These are phyloP conservation scores for Clivina fossor DNA, from an alignment of 2,888 invertebrate species.

Conservation along the genomic window DNA sequence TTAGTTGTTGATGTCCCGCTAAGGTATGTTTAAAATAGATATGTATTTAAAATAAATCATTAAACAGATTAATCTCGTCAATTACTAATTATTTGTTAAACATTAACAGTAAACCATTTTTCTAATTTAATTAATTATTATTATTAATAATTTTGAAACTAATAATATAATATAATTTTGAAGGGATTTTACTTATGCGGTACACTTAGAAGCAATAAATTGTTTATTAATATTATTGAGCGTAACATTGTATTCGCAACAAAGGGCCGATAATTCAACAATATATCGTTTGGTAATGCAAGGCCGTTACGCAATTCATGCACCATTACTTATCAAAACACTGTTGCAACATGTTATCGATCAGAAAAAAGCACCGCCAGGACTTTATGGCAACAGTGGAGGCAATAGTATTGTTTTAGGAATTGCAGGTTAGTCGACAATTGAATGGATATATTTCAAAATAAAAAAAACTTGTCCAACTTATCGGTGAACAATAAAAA, in stretches of 20 bases:
- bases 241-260: constrained; percentile 77
- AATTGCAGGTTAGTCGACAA: constrained; percentile 60
- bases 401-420: constrained; percentile 86
- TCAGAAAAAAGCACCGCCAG: constrained; percentile 68
- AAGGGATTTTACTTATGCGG: constrained; percentile 80
- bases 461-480: too few species aligned
- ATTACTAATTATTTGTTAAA: too few species aligned
- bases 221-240: constrained; percentile 84
- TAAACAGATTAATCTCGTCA: neutral
- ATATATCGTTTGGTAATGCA: constrained; percentile 72
- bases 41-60: too few species aligned
- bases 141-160: constrained; percentile 26
- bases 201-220: constrained; percentile 87
- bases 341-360: constrained; percentile 75
- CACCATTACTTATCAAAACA: constrained; percentile 76
- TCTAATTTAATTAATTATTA: too few species aligned
- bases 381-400: constrained; percentile 64
- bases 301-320: constrained; percentile 71
- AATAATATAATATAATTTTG: constrained; percentile 39
- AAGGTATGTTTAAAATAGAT: constrained; percentile 67
- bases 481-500: too few species aligned
- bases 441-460: too few species aligned
- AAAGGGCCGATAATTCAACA: constrained; percentile 65
- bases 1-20: constrained; percentile 82
- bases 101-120: too few species aligned